Base-by-base conservation (phyloP, 2,113 vertebrate species). In the Phrynosoma platyrhinos region DNA sequence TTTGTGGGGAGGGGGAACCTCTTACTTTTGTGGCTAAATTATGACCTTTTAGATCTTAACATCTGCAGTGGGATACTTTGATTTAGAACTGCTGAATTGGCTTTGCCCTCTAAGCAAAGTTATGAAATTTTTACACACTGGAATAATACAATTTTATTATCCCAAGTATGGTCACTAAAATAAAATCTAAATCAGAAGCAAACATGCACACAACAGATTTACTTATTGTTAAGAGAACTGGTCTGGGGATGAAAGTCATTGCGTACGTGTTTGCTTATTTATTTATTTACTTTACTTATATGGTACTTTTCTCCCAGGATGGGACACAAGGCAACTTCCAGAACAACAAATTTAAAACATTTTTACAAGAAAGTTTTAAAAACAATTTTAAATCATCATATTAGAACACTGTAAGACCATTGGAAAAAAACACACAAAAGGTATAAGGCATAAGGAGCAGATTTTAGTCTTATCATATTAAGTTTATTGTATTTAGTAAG, bases 1-100 rank as follows among this genome's bases (percentile, higher is more conserved):
- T 96, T 94, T 92, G 95, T 88, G 40, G n/a, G 71, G 95, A 89
- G 81, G 18, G 32, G 62, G 92, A 90, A 92, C 92, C 90, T 92
- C 86, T 93, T 93, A 82, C 82, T 93, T 94, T 94, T 92, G 82
- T 40, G 89, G 77, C 89, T 94, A 94, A 96, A 96, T 93, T 93
- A 95, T 91, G 86, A 83, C 95, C 90, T 89, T 88, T 87, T 69
- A 30, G 75, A 91, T 93, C 25, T 89, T 82, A 94, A 92, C 91
- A 94, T 94, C 90, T 94, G 88, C 82, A 94, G 92, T 88, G 94
- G 74, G 84, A 82, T 18, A 91, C 88, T 86, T 91, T 89, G 86
- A 83, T 74, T 93, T 86, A 90, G 85, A 91, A 93, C 72, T 81
- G 86, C 30, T 87, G 87, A 90, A 78, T 74, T 85, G 47, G 18